Evolutionary conservation across 2,113 vertebrate species (phyloP), one percentile per base, ranked within the genome.

Genomic region (Ptilorrhoa leucosticta): DNA sequence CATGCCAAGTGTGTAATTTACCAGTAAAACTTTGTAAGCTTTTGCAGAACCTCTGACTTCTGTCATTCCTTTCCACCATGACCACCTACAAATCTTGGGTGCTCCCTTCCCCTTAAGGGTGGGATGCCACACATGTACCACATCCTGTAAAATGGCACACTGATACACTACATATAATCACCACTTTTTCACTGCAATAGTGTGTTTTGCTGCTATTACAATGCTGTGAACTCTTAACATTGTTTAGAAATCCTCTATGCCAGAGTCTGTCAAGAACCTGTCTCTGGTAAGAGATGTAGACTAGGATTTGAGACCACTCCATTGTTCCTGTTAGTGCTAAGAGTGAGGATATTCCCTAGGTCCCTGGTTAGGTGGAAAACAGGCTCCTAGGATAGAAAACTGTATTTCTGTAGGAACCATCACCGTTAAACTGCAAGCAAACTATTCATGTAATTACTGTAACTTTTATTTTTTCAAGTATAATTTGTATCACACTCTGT

Each of bases 261-360:
- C 42, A 45, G 17, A 15, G 8, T 65, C 48, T 68, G 26, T 53
- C 39, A 73, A 70, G 37, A 45, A 56, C 22, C 16, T 69, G 12
- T 33, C 50, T 57, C 51, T 77, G 20, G 13, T 47, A 73, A 48
- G 40, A 82, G 44, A 54, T 2, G 0, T 1, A 64, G 17, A 56
- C 23, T n/a, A 63, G 14, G 20, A 69, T 50, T 87, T 53, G 50
- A 75, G 26, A 76, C 10, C 11, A 35, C 9, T 44, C 15, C 26
- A 45, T 56, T 0, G 0, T 44, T 70, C 18, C 11, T 17, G 2
- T 35, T 60, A 39, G 7, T 31, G 5, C 11, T 48, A 70, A 76
- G 23, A 44, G 30, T 18, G 21, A 78, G 19, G 65, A 60, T 57
- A 47, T 23, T 77, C 19, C 16, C 50, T 80, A 45, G 10, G 47